Base-by-base conservation (phyloP, 1,140 invertebrate genomes). In the Ceratosolen fusciceps region DNA sequence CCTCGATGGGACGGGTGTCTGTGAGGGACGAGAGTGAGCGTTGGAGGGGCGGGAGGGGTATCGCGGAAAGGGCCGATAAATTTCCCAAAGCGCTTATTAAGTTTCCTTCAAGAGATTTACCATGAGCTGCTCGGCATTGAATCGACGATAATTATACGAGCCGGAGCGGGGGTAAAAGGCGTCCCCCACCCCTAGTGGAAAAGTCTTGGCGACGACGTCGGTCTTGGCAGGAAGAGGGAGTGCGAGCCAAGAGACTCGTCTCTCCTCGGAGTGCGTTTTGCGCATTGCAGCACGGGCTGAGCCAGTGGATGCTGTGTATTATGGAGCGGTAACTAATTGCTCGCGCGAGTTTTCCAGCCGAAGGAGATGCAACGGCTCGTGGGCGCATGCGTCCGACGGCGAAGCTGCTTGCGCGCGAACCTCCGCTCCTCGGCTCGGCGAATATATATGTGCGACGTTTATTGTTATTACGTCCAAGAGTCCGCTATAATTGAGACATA, bases 401-500 rank as follows among this genome's bases (percentile, higher is more conserved):
- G 26, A 7, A 76, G 26, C 60, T 67, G 54, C 65, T 71, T 34
- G 26, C n/a, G 5, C 54, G 19, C 76, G 76, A 81, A 79, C 77
- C 79, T 78, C n/a, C n/a, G n/a, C 82, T 77, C 67, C 82, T 62
- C 80, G 74, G 74, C 77, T 34, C 43, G 68, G 24, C 43, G 58
- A 79, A 68, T 83, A 86, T 85, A 85, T 85, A 86, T 83, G 84
- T 85, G n/a, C n/a, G 86, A 85, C 86, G 83, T 86, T 86, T 86
- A 86, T 86, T 86, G 84, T 86, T 86, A 86, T 86, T 86, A 84
- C 84, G 80, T 75, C 79, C 82, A 82, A 85, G 84, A 79, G 84
- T 74, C 80, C 83, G 60, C 84, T 65, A 83, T 87, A 87, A 86
- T 86, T 87, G 85, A 85, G 85, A 86, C 85, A 87, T 86, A 86